These are phyloP conservation scores for Danio tinwini DNA, from an alignment of 2,797 vertebrate genomes.

Conservation along the genomic window DNA sequence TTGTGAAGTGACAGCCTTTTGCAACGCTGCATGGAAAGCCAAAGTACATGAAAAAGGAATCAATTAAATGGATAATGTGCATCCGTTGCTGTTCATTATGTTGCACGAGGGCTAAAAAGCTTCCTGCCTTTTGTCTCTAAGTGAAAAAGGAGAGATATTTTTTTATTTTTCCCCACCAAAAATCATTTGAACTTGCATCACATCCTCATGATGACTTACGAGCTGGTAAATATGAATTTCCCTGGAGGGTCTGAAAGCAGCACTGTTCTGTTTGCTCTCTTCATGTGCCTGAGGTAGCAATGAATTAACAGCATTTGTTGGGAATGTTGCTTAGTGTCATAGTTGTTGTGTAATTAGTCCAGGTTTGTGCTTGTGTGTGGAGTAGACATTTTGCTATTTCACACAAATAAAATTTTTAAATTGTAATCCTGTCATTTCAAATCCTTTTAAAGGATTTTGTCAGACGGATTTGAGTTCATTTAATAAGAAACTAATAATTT, in stretches of 20 bases:
- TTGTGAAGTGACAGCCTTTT: not conserved
- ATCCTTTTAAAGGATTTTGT: not conserved
- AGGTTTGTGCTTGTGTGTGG: not conserved
- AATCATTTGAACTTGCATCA: not conserved
- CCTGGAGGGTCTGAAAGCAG: not conserved
- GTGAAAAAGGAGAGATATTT: not conserved
- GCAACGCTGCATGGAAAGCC: slow-evolving; percentile 3
- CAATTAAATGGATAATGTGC: not conserved
- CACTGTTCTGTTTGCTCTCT: not conserved
- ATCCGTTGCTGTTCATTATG: not conserved
- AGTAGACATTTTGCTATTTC: not conserved
- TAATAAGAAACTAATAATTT: not conserved
- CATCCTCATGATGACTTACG: not conserved
- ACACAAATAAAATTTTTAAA: not conserved
- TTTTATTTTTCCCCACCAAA: not conserved
- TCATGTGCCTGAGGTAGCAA: slow-evolving; percentile 11
- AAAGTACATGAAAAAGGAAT: not conserved
- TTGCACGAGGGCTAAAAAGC: not conserved
- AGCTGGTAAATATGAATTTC: slow-evolving; percentile 5
- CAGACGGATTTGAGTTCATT: not conserved
- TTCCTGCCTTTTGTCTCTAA: not conserved
- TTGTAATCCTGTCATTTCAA: not conserved
- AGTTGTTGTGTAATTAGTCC: slow-evolving; percentile 10
- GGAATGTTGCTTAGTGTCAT: not conserved
- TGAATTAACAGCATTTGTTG: slow-evolving; percentile 7